These are phyloP conservation scores for Samia ricini DNA, from an alignment of 1,140 invertebrate genomes.

Conservation along the genomic window DNA sequence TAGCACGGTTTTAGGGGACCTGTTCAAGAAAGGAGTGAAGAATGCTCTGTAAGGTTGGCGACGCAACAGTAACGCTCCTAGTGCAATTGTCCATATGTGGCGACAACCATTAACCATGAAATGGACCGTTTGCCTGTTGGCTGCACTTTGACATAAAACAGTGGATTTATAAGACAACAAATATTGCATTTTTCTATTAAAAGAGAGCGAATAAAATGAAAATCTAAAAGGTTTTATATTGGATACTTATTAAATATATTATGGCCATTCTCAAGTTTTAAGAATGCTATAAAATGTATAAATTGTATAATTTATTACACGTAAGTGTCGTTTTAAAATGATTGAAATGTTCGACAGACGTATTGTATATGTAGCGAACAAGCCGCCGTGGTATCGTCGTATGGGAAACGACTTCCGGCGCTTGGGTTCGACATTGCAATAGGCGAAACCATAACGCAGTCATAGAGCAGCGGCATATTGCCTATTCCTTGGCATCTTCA, in stretches of 20 bases:
- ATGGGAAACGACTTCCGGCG: constrained; percentile 50
- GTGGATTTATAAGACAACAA: no score
- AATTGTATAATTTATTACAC: background rate
- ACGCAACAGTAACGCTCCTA: no score
- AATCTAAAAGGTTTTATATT: no score
- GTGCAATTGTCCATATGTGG: no score
- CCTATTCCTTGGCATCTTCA: constrained; percentile 73
- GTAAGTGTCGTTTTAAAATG: background rate
- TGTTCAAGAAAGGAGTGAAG: no score
- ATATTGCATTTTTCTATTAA: no score
- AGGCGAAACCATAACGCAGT: constrained; percentile 52
- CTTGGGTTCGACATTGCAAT: constrained; percentile 51
- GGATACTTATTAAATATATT: background rate
- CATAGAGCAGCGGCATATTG: constrained; percentile 53
- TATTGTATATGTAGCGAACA: background rate
- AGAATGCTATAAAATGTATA: background rate
- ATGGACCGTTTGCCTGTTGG: no score
- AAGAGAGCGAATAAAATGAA: no score
- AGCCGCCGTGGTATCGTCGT: constrained; percentile 5
- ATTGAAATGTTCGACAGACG: background rate
- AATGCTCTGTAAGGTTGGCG: no score
- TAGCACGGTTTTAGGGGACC: no score
- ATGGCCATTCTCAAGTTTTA: background rate
- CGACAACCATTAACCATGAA: background rate
- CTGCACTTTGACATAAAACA: no score